Base-by-base conservation (phyloP, 2,797 vertebrate genomes). In the Scolopax bukidnonensis region DNA sequence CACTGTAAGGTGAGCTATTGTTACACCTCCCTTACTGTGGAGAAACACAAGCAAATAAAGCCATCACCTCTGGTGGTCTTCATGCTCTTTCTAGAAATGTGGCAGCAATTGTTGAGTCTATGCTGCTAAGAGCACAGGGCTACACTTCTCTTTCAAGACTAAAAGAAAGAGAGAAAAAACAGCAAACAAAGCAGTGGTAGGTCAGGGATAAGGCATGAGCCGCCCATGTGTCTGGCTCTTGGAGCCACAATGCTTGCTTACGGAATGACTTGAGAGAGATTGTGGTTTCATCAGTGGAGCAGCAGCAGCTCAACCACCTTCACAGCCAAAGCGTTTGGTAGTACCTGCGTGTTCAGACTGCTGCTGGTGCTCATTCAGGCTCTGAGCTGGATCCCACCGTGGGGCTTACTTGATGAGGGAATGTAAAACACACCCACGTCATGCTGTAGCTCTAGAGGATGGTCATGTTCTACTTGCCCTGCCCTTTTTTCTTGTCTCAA, bases 351-450 rank as follows among this genome's bases (percentile, higher is more conserved):
- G 3, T 77, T 82, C 45, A 51, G 10, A 11, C 28, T 68, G 36
- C 17, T 84, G 32, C 53, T 53, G 41, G 13, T 82, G 43, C 45
- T 56, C 25, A 6, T 45, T 78, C 14, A 33, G 64, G 19, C 25
- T 48, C 68, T 77, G 48, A 85, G 40, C 53, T 87, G 36, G 48
- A 75, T 83, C 56, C n/a, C n/a, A 48, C 25, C 16, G 4, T 0
- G 1, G 1, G 2, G 6, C 15, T 87, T 16, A 12, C 40, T 68
- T 48, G 41, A 32, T 43, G 13, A 73, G 24, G 20, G 20, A 65
- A 19, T 1, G 1, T 33, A 33, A 79, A 89, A 13, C 25, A n/a
- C 12, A 3, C 28, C 40, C 28, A 27, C 12, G 10, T 1, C 0
- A 0, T 61, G 33, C 33, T 84, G 19, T 88, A 38, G 57, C 60